phyloP scores from a whole-genome alignment of 1,140 invertebrate genomes.

The Drosophila kanapiae region DNA sequence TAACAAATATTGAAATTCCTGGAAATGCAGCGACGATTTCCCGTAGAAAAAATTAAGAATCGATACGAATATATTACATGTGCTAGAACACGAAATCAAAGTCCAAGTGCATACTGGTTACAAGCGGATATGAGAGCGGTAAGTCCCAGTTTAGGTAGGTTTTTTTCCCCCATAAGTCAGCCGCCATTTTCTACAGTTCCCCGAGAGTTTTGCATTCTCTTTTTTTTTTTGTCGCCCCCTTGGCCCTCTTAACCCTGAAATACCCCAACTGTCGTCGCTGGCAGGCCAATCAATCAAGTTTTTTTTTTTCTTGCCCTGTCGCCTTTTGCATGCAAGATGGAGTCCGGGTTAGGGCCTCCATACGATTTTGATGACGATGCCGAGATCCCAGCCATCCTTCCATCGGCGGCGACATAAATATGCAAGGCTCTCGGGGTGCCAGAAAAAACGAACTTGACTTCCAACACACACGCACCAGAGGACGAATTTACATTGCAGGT shows the following conservation, averaged over 20 bases:
- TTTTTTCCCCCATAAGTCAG: conserved; percentile 10
- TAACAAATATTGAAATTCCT: conserved; percentile 55
- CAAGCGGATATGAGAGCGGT: conserved; percentile 18
- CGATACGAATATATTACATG: conserved; percentile 37
- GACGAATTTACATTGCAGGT: conserved; percentile 43
- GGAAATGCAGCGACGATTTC: conserved; percentile 29
- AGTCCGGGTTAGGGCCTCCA: conserved; percentile 20
- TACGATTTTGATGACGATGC: conserved; percentile 5
- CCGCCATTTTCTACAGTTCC: conserved; percentile 26
- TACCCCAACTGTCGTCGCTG: conserved; percentile 11
- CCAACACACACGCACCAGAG: conserved; percentile 8
- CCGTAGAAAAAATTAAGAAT: conserved; percentile 29
- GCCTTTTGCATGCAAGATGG: conserved; percentile 55
- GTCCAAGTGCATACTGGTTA: conserved; percentile 32
- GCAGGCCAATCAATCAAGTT: conserved; percentile 57
- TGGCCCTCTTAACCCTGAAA: background rate
- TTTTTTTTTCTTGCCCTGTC: conserved; percentile 23
- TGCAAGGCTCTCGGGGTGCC: conserved; percentile 47
- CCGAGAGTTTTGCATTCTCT: conserved; percentile 42
- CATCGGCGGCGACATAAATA: conserved; percentile 39
- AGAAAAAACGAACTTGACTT: conserved; percentile 33
- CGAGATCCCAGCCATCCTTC: conserved; percentile 3
- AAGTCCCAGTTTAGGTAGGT: conserved; percentile 2
- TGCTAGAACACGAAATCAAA: conserved; percentile 21
- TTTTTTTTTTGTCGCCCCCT: background rate